These are phyloP conservation scores for Toxotes jaculatrix DNA, from an alignment of 2,113 vertebrate genomes.

Conservation along the genomic window DNA sequence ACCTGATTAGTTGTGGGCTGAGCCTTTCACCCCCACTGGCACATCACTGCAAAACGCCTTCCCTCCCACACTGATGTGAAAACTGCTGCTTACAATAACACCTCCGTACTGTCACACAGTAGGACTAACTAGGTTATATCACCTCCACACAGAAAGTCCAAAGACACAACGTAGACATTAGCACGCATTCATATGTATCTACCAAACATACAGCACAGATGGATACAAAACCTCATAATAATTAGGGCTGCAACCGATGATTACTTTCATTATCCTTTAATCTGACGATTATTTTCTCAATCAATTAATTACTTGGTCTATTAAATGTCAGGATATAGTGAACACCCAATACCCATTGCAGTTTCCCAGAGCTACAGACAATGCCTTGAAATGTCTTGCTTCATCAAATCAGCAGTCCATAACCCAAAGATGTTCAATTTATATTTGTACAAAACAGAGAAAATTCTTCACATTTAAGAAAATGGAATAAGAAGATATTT, in stretches of 20 bases:
- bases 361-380: background rate
- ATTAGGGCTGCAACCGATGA: background rate
- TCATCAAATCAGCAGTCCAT: background rate
- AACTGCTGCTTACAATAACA: conserved; percentile 29
- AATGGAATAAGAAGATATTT: background rate
- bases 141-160: conserved; percentile 13
- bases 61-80: conserved; percentile 15
- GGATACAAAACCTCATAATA: background rate
- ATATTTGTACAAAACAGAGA: no score
- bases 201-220: conserved; percentile 1
- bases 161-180: background rate
- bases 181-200: background rate
- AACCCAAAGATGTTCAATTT: no score
- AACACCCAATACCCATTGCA: background rate
- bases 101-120: conserved; percentile 22
- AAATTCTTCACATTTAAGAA: no score
- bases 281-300: background rate
- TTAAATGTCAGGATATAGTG: background rate
- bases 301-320: background rate
- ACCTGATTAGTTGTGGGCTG: conserved; percentile 49
- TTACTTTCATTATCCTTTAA: background rate
- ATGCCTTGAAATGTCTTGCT: background rate
- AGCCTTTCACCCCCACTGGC: conserved; percentile 14
- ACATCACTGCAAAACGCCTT: conserved; percentile 9
- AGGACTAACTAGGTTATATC: conserved; percentile 21